These are phyloP conservation scores for Acrocephalus scirpaceus DNA, from an alignment of 2,797 vertebrate genomes.

Conservation along the genomic window DNA sequence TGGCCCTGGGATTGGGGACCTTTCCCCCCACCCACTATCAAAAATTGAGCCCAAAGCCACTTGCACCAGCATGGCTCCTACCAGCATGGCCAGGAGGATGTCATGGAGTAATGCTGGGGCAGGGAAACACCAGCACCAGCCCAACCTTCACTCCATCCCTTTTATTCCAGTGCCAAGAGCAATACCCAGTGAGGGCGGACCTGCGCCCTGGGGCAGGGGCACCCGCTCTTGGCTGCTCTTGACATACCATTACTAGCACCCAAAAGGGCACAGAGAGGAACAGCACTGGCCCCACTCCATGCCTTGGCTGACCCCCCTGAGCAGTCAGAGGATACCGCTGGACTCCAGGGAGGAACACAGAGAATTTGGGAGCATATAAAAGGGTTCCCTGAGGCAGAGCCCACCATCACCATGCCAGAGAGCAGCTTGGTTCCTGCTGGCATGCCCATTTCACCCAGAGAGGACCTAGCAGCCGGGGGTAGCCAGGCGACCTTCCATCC, in stretches of 20 bases:
- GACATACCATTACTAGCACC: rapidly evolving
- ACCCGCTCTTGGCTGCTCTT: neutral
- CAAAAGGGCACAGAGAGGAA: neutral
- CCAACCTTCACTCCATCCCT: neutral
- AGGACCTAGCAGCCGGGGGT: rapidly evolving
- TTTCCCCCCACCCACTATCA: neutral
- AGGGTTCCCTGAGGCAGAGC: neutral
- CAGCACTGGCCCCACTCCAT: neutral
- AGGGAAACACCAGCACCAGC: neutral
- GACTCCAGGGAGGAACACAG: neutral
- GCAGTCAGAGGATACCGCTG: rapidly evolving
- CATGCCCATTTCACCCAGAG: rapidly evolving
- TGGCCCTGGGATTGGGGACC: neutral
- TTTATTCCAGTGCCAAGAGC: neutral
- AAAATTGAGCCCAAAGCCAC: neutral
- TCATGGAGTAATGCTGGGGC: neutral
- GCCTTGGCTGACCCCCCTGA: neutral
- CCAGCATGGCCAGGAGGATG: neutral
- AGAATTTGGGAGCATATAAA: neutral
- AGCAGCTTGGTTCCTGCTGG: neutral
- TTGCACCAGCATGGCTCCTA: neutral
- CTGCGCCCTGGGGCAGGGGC: neutral
- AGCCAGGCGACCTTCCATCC: neutral
- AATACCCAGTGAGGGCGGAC: neutral
- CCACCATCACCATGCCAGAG: neutral